phyloP scores from a whole-genome alignment of 2,888 invertebrate genomes.

The Pimpla rufipes region DNA sequence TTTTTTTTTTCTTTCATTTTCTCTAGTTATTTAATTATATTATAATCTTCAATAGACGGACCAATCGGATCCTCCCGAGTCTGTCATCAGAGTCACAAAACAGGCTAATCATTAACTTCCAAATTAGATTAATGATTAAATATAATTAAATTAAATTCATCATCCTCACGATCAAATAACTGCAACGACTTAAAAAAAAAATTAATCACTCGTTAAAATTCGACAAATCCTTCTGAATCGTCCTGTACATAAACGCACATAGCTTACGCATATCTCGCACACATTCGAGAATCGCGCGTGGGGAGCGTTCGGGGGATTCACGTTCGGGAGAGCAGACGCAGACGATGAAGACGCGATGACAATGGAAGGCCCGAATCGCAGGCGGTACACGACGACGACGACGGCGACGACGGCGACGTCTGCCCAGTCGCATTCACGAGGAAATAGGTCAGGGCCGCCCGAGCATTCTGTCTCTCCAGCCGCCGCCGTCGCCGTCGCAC shows the following conservation, averaged over 20 bases:
- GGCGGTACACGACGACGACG: slow-evolving; percentile 52
- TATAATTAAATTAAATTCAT: too few relatives aligned
- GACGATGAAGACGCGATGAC: slow-evolving; percentile 58
- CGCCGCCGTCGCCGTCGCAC: slow-evolving; percentile 42
- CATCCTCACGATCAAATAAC: too few relatives aligned
- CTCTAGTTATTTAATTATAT: too few relatives aligned
- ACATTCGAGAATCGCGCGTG: slow-evolving; percentile 11
- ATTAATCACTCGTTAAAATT: too few relatives aligned
- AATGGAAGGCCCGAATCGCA: slow-evolving; percentile 63
- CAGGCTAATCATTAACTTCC: too few relatives aligned
- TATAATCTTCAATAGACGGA: too few relatives aligned
- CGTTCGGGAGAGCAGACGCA: slow-evolving; percentile 16
- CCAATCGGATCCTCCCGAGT: too few relatives aligned
- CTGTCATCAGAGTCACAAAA: too few relatives aligned
- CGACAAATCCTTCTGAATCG: too few relatives aligned
- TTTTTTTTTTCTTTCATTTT: too few relatives aligned
- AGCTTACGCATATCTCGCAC: not conserved
- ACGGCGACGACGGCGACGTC: slow-evolving; percentile 64
- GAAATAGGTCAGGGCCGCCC: slow-evolving; percentile 79
- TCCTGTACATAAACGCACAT: slow-evolving; percentile 9
- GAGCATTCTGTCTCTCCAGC: slow-evolving; percentile 56
- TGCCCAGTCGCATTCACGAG: slow-evolving; percentile 70
- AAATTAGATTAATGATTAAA: too few relatives aligned
- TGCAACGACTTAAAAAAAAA: too few relatives aligned
- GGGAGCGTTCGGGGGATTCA: slow-evolving; percentile 18